Evolutionary conservation across 2,888 invertebrate species (phyloP).

Genomic region (Hofmannophila pseudospretella): DNA sequence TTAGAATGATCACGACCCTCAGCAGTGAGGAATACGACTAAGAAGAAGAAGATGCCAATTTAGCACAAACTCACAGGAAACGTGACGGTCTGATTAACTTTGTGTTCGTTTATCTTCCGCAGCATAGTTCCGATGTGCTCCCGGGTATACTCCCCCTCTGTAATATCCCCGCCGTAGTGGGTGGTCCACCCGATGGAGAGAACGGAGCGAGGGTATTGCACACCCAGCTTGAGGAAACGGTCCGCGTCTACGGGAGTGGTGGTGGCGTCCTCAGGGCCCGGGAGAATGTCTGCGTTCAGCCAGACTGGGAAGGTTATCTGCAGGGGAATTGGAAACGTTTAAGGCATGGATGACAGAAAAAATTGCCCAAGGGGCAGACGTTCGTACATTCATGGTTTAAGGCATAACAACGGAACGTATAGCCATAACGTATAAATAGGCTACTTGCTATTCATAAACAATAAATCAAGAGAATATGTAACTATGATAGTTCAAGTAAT

Average conservation of each 20-base stretch:
- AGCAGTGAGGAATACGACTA: too few species aligned
- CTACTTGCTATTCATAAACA: too few species aligned
- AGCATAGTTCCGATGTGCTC: slow-evolving; percentile 84
- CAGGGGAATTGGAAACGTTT: not conserved
- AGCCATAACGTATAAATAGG: too few species aligned
- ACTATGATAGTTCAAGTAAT: too few species aligned
- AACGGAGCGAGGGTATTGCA: slow-evolving; percentile 79
- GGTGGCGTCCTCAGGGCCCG: slow-evolving; percentile 82
- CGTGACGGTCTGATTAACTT: slow-evolving; percentile 83
- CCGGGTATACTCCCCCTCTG: slow-evolving; percentile 78
- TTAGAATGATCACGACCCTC: too few species aligned
- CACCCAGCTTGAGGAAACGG: slow-evolving; percentile 79
- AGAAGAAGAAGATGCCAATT: too few species aligned
- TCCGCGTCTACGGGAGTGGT: slow-evolving; percentile 80
- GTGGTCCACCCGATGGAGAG: slow-evolving; percentile 93
- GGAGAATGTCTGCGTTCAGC: slow-evolving; percentile 92
- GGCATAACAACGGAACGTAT: too few species aligned
- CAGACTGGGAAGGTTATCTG: slow-evolving; percentile 86
- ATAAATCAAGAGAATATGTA: too few species aligned
- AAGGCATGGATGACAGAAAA: not conserved
- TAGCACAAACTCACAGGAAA: slow-evolving; percentile 84
- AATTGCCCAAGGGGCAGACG: too few species aligned
- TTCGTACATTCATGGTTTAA: too few species aligned
- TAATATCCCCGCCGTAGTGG: slow-evolving; percentile 71
- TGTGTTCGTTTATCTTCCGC: slow-evolving; percentile 69